Base-by-base conservation (phyloP, 2,888 invertebrate genomes). In the Amphipyra berbera region DNA sequence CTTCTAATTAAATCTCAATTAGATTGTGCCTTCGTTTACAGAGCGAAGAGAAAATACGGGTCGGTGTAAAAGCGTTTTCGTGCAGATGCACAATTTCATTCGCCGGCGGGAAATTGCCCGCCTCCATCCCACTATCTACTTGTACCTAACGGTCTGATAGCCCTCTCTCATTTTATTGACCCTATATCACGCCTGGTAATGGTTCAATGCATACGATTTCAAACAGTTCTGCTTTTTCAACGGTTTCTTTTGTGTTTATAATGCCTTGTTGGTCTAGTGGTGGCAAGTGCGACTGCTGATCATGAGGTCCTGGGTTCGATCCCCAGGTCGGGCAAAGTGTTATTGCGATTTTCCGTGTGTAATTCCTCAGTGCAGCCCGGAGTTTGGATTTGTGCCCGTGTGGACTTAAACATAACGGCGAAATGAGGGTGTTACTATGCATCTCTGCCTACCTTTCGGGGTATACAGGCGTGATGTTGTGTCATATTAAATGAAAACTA, bases 41-140 rank as follows among this genome's bases (percentile, higher is more conserved):
- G 41, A 53, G 54, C 21, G 58, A 47, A 40, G 14, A 41, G 64
- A 58, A 71, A 67, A 72, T 57, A 74, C 56, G 55, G 45, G 48
- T 33, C 49, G 48, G 48, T 65, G 45, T 70, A 68, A 75, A 76
- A 68, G 62, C 72, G 48, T 75, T 75, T 69, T 63, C 67, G 69
- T 69, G 67, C 73, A 77, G 73, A 75, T 75, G 77, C 78, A 77
- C 75, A 77, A 75, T 75, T 75, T 63, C 57, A 76, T 70, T 71
- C 52, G 55, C 59, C 48, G 55, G 38, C 63, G 65, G 71, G 47
- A 72, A 81, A 80, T 82, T 82, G 72, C 76, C 64, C 59, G 62
- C 63, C 54, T 68, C 48, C 50, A 65, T 68, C 56, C 66, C 61
- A 59, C 55, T 61, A 65, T 49, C 45, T 65, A 66, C 61, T 60